Base-by-base conservation (phyloP, 2,113 vertebrate species). In the Hiodon tergisus region DNA sequence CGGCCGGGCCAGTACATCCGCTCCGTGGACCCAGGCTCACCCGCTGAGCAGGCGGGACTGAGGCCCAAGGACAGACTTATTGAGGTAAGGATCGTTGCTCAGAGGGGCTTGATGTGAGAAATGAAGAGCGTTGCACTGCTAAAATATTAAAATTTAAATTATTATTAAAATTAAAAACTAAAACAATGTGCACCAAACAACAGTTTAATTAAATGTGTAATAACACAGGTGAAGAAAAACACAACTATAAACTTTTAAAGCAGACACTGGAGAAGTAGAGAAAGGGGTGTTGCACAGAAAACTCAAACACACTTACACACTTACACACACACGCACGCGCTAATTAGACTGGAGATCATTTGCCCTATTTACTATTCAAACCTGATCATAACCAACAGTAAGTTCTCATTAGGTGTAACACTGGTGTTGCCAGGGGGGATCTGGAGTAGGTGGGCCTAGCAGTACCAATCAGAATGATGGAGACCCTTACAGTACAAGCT, bases 1-100 rank as follows among this genome's bases (percentile, higher is more conserved):
- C 90, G 90, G 57, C 83, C 85, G 0, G 97, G 96, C 1, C 97
- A 99, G 85, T 97, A 93, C 81, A 92, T 99, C 78, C 95, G 96
- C 54, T 93, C 93, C 0, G 95, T 99, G 48, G 97, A 98, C 65
- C 90, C 89, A 0, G 87, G 89, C 52, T 98, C 95, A 0, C 90
- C 95, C 0, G 96, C 97, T 0, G 88, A 93, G 72, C 82, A 83
- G 1, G 90, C 95, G 0, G 95, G 93, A 50, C 88, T 99, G 77
- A 87, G 83, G 58, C 84, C 94, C 4, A 93, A 93, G 85, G 97
- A 99, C 88, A 86, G 91, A 10, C 87, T 98, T 7, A 87, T 98
- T 5, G 93, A 98, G 96, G 97, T 98, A 85, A 66, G 13, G 50
- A 4, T 14, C 11, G 31, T 31, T 31, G 31, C 31, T 31, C 31